Base-by-base conservation (phyloP, 2,797 vertebrate species). In the Takifugu rubripes region DNA sequence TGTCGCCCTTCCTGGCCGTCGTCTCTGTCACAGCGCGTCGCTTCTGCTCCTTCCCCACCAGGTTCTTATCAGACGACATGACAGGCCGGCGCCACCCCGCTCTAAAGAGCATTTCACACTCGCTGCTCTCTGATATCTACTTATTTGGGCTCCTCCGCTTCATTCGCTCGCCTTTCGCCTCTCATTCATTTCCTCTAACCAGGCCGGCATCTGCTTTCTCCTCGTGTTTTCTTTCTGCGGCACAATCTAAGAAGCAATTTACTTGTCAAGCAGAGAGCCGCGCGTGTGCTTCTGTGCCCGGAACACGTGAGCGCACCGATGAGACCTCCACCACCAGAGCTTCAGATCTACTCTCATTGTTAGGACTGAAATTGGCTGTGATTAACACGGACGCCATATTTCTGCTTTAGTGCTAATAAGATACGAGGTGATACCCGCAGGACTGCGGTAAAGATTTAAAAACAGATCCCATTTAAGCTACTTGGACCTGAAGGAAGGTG, bases 211-310 rank as follows among this genome's bases (percentile, higher is more conserved):
- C 68, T 68, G 59, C 63, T 67, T 70, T 70, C 42, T 71, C 47
- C 64, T 48, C 52, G 16, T 26, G 62, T 68, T 81, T 74, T 78
- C 53, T 71, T 73, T 81, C 45, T 25, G 56, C 58, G 44, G 59
- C 56, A 52, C 54, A 56, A 65, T 85, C 74, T 59, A 52, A 75
- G 84, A 89, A 86, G 77, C 79, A 87, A 89, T 91, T 91, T 89
- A 85, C 82, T 82, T 86, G 82, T 88, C 84, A 81, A 72, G 70
- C 53, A 59, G 45, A 67, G 68, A 54, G 61, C 64, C 69, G 56
- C 44, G 49, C 70, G 61, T 50, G 59, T 33, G 46, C 61, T 58
- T 25, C 31, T 70, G 25, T 46, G 15, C 45, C 58, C 21, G 52
- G 49, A 68, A 14, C 36, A 40, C 1, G 5, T 51, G 52, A 29